Base-by-base conservation (phyloP, 1,140 invertebrate genomes). In the Pinna nobilis region DNA sequence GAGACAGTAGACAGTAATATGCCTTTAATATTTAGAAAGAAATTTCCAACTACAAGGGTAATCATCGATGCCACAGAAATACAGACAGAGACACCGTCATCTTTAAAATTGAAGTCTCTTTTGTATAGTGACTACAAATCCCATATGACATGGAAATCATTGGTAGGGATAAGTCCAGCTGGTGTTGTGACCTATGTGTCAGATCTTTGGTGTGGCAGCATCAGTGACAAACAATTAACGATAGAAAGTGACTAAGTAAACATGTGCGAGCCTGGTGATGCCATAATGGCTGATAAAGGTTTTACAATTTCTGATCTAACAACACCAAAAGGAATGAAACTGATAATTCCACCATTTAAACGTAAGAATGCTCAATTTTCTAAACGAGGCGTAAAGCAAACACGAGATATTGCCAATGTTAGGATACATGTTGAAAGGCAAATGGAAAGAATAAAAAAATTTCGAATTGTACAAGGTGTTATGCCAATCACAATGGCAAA, bases 381-480 rank as follows among this genome's bases (percentile, higher is more conserved):
- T 30, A 23, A 20, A 23, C 5, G 39, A 32, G 70, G 69, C 30
- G 66, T 77, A 1, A 25, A 59, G 35, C 30, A 44, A 47, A 68
- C 75, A 11, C 67, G 49, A 53, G 23, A 65, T 7, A 77, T 74
- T 35, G 66, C 70, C 0, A 69, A 70, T 61, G n/a, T 59, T 1
- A 44, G 67, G 37, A 73, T 73, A 7, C 66, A 74, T 44, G 70
- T 77, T 13, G 61, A 74, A 53, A 47, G 67, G 32, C 59, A 53
- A 65, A 77, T 77, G 61, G 70, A 74, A 53, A 50, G 61, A 33
- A 63, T 66, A 20, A 77, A 77, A 51, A 73, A 77, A 32, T 77
- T 77, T 30, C 50, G 47, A 33, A 60, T 77, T 51, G 9, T 74
- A 30, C 66, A 74, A 44, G 76, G 70, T 70, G 76, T 72, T 7